phyloP scores from a whole-genome alignment of 2,888 invertebrate genomes.

The Listrodromus nycthemerus region DNA sequence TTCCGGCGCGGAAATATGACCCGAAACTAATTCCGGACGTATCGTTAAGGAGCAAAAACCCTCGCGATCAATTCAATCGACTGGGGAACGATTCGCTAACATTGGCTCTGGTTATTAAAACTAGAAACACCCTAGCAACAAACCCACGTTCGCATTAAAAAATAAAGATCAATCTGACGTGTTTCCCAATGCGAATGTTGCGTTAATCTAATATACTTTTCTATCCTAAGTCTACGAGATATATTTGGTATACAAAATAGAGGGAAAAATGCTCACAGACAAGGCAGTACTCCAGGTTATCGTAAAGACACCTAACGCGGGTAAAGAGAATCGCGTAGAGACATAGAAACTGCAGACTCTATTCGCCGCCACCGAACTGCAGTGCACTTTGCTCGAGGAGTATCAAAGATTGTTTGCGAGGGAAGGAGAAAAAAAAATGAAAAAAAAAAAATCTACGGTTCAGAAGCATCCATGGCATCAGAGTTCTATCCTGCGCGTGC shows the following conservation, averaged over 20 bases:
- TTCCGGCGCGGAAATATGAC: not conserved
- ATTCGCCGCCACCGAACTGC: not conserved
- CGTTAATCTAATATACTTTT: not conserved
- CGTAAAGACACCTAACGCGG: slow-evolving; percentile 3
- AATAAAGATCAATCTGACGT: not conserved
- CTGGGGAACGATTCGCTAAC: slow-evolving; percentile 20
- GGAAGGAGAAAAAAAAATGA: not conserved
- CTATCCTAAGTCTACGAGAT: not conserved
- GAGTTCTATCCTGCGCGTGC: slow-evolving; percentile 63
- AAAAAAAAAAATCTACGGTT: slow-evolving; percentile 8
- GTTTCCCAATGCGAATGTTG: not conserved
- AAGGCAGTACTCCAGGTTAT: slow-evolving; percentile 2
- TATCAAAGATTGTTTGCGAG: not conserved
- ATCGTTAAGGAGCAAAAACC: not conserved
- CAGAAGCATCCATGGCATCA: slow-evolving; percentile 55
- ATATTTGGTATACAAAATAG: slow-evolving; percentile 19
- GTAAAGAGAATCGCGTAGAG: not conserved
- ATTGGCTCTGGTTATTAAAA: not conserved
- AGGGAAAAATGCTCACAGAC: not conserved
- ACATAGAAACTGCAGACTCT: not conserved
- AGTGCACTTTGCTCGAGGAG: slow-evolving; percentile 8
- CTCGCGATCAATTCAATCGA: not conserved
- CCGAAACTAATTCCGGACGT: not conserved
- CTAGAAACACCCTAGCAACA: not conserved
- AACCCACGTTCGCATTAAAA: not conserved